Conservation (phyloP, 2,888 invertebrate genomes). For the Poecilobothrus nobilitatus region DNA sequence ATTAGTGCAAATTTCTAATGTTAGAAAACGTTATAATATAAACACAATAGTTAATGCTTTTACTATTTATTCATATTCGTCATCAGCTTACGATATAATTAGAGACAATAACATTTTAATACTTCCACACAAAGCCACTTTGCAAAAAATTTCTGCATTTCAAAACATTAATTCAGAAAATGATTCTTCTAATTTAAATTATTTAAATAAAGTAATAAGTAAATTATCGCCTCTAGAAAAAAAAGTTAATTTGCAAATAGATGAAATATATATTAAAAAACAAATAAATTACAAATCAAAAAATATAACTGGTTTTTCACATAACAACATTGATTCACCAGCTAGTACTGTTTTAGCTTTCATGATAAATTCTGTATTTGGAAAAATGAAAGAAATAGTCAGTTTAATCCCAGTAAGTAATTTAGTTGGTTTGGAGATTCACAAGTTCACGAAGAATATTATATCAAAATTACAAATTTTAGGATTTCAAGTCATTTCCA, state of each 20-base stretch:
- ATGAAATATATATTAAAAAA: constrained; percentile 10
- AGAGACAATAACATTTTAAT: constrained; percentile 7
- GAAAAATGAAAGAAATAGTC: constrained; percentile 8
- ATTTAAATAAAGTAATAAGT: not conserved
- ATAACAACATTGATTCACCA: not conserved
- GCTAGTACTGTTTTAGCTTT: not conserved
- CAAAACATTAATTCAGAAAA: not conserved
- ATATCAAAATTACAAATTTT: not conserved
- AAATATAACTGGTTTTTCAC: not conserved
- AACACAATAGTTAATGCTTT: not conserved
- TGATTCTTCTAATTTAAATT: not conserved
- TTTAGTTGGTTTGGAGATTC: not conserved
- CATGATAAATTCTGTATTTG: constrained; percentile 8
- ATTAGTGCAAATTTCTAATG: too few species aligned
- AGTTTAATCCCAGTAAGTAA: constrained; percentile 4
- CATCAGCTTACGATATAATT: not conserved
- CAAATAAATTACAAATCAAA: constrained; percentile 12
- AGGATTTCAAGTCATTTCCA: constrained; percentile 11
- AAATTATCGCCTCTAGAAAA: constrained; percentile 1
- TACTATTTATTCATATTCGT: constrained; percentile 7
- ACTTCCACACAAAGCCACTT: constrained; percentile 1
- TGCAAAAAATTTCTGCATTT: not conserved
- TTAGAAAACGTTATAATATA: constrained; percentile 1
- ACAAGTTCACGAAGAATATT: not conserved
- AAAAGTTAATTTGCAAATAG: constrained; percentile 6